These are phyloP conservation scores for Allacma fusca DNA, from an alignment of 2,888 invertebrate genomes.

Conservation along the genomic window DNA sequence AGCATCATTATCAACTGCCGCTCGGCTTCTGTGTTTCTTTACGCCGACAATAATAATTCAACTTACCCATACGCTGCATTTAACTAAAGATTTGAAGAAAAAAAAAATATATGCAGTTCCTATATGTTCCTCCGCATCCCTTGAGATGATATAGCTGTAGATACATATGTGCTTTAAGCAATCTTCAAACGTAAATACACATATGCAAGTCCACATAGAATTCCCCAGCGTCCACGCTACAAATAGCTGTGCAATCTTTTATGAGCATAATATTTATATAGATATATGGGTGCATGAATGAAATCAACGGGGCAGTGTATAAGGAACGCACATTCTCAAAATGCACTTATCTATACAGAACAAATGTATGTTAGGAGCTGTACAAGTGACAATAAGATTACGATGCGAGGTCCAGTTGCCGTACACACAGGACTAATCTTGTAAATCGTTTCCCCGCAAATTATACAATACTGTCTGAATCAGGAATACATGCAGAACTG, in stretches of 20 bases:
- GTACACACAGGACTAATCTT: too few species aligned
- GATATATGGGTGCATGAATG: too few species aligned
- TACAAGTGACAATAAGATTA: neutral
- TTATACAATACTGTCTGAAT: neutral
- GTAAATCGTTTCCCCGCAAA: neutral
- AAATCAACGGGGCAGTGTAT: neutral
- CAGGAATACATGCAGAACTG: too few species aligned
- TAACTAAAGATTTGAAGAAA: neutral
- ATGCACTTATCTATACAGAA: constrained; percentile 9
- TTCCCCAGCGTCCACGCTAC: too few species aligned
- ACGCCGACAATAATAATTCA: neutral
- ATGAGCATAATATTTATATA: too few species aligned
- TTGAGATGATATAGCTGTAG: too few species aligned
- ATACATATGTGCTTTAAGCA: too few species aligned
- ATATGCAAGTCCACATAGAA: too few species aligned
- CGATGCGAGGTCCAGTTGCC: constrained; percentile 20
- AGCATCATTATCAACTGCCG: constrained; percentile 23
- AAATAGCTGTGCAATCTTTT: too few species aligned
- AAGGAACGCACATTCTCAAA: neutral
- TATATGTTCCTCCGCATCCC: neutral
- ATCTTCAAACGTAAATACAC: too few species aligned
- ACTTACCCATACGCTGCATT: neutral
- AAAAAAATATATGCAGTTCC: neutral
- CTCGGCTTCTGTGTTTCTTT: neutral
- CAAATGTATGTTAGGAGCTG: neutral